Evolutionary conservation across 1,140 invertebrate genomes (phyloP), one percentile per base, ranked within the genome.

Genomic region (Heliothis virescens): DNA sequence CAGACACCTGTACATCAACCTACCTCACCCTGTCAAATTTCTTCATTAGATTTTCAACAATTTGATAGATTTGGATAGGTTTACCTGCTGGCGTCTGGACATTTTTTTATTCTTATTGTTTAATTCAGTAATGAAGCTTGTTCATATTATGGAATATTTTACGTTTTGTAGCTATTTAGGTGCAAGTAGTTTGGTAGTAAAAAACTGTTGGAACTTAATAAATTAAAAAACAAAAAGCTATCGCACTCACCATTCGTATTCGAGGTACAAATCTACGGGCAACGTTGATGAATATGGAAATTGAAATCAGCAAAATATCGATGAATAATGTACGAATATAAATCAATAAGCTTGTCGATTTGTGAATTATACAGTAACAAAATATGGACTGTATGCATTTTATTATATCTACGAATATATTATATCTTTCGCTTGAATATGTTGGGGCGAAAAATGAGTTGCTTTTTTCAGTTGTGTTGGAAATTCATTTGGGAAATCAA

Each of bases 291-390:
- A 67, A 67, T 67, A 67, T 67, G 63, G 48, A 67, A 67, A 67
- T 67, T 18, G 63, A 67, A 67, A 67, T 67, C 41, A 48, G 63
- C 11, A 48, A 48, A 48, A 67, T 67, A 67, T 12, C 63, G 63
- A 41, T 67, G 63, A 67, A 67, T 67, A 67, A 67, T 67, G 63
- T 67, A 67, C n/a, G 16, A 67, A 67, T 65, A 41, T 47, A 48
- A 67, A 48, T 65, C 16, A 48, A 26, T 21, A 67, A 67, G n/a
- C 41, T 13, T 34, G 63, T 29, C 57, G 21, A 60, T 29, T 26
- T 29, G 57, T 60, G 13, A 60, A 67, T 67, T 67, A 65, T 65
- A 65, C 62, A 65, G 47, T 26, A 59, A 59, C 57, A 29, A 65
- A 65, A 65, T 65, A 65, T 48, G 62, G 62, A 65, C 41, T 59